Base-by-base conservation (phyloP, 2,113 vertebrate species). In the Grantiella picta region DNA sequence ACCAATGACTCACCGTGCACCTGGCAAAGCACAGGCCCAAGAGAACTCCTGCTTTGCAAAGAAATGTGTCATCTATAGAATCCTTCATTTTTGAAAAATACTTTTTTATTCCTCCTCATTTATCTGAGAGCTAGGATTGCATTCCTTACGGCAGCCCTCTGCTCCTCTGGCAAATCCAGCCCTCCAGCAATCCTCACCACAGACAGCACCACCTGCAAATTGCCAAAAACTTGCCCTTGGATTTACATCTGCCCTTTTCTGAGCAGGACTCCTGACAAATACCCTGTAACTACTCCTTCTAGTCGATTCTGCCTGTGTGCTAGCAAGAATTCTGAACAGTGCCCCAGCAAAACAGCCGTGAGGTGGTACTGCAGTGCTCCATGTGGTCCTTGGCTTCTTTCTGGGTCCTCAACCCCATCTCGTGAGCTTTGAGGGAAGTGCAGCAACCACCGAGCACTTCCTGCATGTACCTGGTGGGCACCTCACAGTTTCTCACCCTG, bases 361-460 rank as follows among this genome's bases (percentile, higher is more conserved):
- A 4, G 50, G 28, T 2, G 17, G 29, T 7, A 3, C 29, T 50
- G 42, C 31, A 10, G 13, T 16, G 54, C 53, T 31, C 69, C 20
- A 12, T 49, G 21, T 49, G 47, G 44, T 45, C 44, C 22, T 49
- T 23, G 4, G 10, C 42, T 8, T 19, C 23, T 18, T 12, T 35
- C 20, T 4, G 50, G 31, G 45, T 25, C 10, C 27, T 76, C 63
- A 3, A 33, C 86, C 72, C 95, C 95, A 95, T 33, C 95, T 92
- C 59, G 78, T 89, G 96, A 54, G 44, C 56, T 4, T 3, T 20
- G 7, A 13, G 19, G 89, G 92, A 82, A 96, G 25, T 28, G 82
- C 94, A 89, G 77, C 49, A 20, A 60, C 44, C 53, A 1, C 56
- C 15, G 7, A 18, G 27, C 2, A 6, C n/a, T 52, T 3, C 63